Percentiles rank a stretch among this genome's conserved stretches.
phyloP scores from a whole-genome alignment of 2,888 invertebrate genomes.

The Orthonevra nobilis region DNA sequence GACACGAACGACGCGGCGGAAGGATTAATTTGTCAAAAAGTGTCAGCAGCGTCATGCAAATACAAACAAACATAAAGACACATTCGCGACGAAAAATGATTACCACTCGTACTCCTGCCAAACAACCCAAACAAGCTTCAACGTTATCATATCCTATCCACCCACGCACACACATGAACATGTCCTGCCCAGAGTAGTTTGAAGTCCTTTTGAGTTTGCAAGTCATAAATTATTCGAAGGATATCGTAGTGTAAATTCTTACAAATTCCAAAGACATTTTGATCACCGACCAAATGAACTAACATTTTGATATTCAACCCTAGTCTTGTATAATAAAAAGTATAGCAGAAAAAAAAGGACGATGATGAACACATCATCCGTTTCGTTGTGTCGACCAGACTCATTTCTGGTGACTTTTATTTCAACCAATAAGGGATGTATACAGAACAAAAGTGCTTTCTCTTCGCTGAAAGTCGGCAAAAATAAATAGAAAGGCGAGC shows the following conservation, averaged over 20 bases:
- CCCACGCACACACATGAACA: not conserved
- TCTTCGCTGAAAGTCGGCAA: too few relatives aligned
- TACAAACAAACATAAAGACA: not conserved
- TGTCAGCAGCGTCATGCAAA: slow-evolving; percentile 39
- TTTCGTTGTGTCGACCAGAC: slow-evolving; percentile 49
- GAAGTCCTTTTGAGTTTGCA: slow-evolving; percentile 37
- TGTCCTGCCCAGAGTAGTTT: slow-evolving; percentile 8
- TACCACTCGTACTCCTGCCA: not conserved
- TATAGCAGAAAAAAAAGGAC: slow-evolving; percentile 3
- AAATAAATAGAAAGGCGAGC: not conserved
- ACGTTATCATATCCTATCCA: slow-evolving; percentile 10
- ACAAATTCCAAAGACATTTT: slow-evolving; percentile 43
- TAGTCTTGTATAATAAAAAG: not conserved
- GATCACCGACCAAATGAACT: slow-evolving; percentile 57
- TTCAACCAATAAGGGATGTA: slow-evolving; percentile 26
- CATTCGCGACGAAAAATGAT: not conserved
- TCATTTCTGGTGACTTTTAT: slow-evolving; percentile 68
- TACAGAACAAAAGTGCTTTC: not conserved
- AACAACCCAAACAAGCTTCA: slow-evolving; percentile 10
- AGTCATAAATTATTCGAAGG: slow-evolving; percentile 52
- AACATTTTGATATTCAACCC: slow-evolving; percentile 58
- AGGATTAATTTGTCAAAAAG: slow-evolving; percentile 58
- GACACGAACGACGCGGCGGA: slow-evolving; percentile 37
- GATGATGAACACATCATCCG: slow-evolving; percentile 55
- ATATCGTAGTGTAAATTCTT: not conserved